phyloP scores from a whole-genome alignment of 2,888 invertebrate species.

The Laothoe populi region DNA sequence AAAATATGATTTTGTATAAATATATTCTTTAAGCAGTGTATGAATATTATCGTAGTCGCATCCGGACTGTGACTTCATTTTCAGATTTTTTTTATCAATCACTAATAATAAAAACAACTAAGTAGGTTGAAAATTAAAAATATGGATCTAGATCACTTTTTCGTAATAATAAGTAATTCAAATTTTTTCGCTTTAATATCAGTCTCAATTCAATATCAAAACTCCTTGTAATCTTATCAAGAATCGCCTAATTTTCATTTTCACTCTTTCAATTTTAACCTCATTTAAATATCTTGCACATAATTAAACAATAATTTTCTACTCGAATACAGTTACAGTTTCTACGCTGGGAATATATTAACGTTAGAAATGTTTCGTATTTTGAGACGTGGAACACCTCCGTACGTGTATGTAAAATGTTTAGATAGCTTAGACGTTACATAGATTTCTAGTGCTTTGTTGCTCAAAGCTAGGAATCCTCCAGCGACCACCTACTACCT shows the following conservation, averaged over 20 bases:
- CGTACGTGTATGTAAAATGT: constrained; percentile 3
- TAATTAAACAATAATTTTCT: constrained; percentile 8
- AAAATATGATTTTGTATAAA: not conserved
- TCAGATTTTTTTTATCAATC: no score
- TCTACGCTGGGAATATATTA: not conserved
- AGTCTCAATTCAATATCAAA: not conserved
- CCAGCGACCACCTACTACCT: constrained; percentile 41
- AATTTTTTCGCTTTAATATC: not conserved
- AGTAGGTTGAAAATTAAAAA: no score
- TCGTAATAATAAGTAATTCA: not conserved
- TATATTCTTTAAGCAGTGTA: no score
- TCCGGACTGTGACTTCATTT: no score
- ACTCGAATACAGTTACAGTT: not conserved
- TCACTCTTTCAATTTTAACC: not conserved
- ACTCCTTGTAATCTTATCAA: not conserved
- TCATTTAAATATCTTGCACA: not conserved
- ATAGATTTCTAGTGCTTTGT: constrained; percentile 43
- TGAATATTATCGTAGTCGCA: no score
- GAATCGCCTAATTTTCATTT: not conserved
- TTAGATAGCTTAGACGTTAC: constrained; percentile 32
- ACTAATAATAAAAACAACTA: no score
- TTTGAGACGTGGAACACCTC: not conserved
- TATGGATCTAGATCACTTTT: no score
- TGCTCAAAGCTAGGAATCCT: constrained; percentile 49
- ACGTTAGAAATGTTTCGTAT: constrained; percentile 1